Conservation (phyloP, 2,888 invertebrate species). For the Sthenelais limicola region DNA sequence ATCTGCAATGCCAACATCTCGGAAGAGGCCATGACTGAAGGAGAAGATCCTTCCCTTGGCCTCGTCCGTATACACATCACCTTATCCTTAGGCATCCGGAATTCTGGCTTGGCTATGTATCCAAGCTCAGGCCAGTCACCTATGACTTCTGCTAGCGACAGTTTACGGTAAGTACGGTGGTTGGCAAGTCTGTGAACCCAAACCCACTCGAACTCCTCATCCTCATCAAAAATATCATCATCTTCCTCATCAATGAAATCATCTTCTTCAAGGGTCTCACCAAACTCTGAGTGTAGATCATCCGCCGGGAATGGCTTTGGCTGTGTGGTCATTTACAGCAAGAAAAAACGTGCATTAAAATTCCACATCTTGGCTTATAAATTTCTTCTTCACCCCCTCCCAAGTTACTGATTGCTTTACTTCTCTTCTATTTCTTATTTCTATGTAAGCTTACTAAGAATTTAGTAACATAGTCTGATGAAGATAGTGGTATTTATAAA, state of each 20-base stretch:
- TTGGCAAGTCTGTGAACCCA: not conserved
- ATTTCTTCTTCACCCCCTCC: no score
- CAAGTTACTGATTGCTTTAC: no score
- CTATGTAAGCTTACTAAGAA: no score
- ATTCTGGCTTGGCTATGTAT: conserved; percentile 41
- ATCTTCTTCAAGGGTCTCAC: not conserved
- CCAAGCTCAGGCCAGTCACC: conserved; percentile 93
- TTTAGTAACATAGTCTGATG: no score
- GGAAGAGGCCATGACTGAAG: no score
- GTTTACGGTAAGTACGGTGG: conserved; percentile 78
- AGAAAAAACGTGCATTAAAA: no score
- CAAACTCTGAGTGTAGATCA: not conserved
- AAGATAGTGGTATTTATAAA: no score
- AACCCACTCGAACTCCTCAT: not conserved
- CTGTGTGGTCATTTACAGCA: not conserved
- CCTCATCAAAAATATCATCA: not conserved
- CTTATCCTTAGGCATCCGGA: conserved; percentile 35
- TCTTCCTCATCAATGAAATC: not conserved
- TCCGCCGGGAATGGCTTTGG: not conserved
- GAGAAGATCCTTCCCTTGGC: no score
- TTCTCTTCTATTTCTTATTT: no score
- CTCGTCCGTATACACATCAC: conserved; percentile 32
- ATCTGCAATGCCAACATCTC: no score
- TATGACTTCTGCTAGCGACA: conserved; percentile 93
- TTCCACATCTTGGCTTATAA: no score